Evolutionary conservation across 35 echinoderm and acorn worm species (phyloP).

Genomic region (Lytechinus pictus): DNA sequence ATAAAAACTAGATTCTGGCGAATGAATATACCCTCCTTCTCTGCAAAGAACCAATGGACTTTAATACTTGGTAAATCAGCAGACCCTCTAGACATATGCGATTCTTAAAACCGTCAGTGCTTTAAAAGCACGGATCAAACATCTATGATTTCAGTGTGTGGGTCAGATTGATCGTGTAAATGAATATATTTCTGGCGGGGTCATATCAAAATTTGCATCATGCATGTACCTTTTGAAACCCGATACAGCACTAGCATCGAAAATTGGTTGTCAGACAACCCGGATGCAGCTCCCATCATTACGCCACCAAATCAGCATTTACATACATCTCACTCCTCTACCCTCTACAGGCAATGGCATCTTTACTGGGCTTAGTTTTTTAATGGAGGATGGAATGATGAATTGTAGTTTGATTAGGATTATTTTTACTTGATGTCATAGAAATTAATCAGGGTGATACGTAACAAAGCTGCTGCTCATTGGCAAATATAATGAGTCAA

Average conservation of each 20-base stretch:
- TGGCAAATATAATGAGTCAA: not conserved
- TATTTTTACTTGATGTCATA: not conserved
- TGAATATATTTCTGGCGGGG: slow-evolving; percentile 10
- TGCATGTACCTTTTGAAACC: slow-evolving; percentile 3
- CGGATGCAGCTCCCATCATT: not conserved
- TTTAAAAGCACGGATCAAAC: not conserved
- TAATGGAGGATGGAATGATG: not conserved
- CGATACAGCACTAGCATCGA: not conserved
- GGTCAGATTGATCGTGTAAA: not conserved
- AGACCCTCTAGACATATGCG: not conserved
- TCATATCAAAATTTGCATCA: slow-evolving; percentile 15
- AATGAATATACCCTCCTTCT: not conserved
- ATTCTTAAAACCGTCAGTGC: not conserved
- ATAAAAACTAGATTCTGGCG: not conserved
- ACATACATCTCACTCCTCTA: not conserved
- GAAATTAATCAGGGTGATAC: not conserved
- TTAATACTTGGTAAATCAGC: not conserved
- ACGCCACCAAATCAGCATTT: not conserved
- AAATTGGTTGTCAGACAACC: not conserved
- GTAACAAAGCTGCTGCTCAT: not conserved
- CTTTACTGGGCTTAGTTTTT: too few relatives aligned
- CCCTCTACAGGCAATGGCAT: not conserved
- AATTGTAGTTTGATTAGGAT: not conserved
- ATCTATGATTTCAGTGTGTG: not conserved
- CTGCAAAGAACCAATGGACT: not conserved